A percentile compares a stretch with the other conserved stretches of the same genome.
These are phyloP conservation scores for Ormyrus labotus DNA, from an alignment of 2,888 invertebrate genomes.

Conservation along the genomic window DNA sequence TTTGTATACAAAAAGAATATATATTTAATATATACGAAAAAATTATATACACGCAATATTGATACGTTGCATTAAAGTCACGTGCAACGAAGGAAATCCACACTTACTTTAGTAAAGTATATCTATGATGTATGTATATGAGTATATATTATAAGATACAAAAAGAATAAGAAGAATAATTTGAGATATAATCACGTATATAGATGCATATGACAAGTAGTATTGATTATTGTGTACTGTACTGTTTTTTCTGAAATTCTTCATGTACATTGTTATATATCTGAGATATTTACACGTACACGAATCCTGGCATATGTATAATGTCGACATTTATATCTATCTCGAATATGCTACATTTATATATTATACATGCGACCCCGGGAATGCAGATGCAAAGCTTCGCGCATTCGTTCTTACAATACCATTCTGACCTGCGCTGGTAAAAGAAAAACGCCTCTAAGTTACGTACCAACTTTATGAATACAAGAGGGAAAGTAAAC, in stretches of 20 bases:
- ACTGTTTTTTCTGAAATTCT: conserved; percentile 69
- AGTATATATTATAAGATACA: conserved; percentile 58
- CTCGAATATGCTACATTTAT: conserved; percentile 67
- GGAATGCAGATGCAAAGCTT: conserved; percentile 71
- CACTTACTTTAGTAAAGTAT: conserved; percentile 64
- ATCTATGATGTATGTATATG: conserved; percentile 62
- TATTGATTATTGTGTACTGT: conserved; percentile 74
- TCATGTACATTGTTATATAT: conserved; percentile 69
- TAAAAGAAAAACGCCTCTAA: conserved; percentile 42
- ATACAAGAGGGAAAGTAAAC: conserved; percentile 1
- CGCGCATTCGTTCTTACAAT: conserved; percentile 63
- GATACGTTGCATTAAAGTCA: conserved; percentile 69
- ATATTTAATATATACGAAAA: conserved; percentile 58
- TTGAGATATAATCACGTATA: conserved; percentile 64
- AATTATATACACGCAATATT: conserved; percentile 58
- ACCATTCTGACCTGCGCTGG: conserved; percentile 50
- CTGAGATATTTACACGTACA: conserved; percentile 65
- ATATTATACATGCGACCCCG: conserved; percentile 69
- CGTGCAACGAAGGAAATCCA: conserved; percentile 70
- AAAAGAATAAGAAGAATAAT: conserved; percentile 61
- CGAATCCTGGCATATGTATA: conserved; percentile 66
- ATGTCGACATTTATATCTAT: conserved; percentile 65
- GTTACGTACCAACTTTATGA: conserved; percentile 39
- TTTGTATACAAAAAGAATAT: conserved; percentile 57
- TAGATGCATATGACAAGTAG: conserved; percentile 71